Percentiles rank a stretch among this genome's conserved stretches.
Evolutionary conservation across 2,113 vertebrate genomes (phyloP).

Genomic region (Corvus hawaiiensis): DNA sequence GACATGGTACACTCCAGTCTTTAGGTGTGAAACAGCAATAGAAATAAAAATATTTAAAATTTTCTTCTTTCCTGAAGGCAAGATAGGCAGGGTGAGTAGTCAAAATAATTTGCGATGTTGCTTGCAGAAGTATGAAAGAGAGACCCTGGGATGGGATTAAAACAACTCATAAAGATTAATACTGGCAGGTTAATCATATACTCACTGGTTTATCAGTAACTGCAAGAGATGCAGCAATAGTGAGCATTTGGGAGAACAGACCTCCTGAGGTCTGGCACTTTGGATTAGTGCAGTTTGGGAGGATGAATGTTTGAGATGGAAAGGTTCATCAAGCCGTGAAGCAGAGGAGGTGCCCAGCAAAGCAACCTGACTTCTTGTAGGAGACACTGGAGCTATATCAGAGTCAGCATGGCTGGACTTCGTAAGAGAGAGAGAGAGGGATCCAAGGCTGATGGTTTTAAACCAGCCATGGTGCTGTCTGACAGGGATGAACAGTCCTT

Average conservation of each 20-base stretch:
- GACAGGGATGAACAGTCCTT: background rate
- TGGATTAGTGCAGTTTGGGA: background rate
- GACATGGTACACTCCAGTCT: background rate
- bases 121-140: background rate
- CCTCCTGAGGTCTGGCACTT: background rate
- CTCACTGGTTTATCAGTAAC: slow-evolving; percentile 5
- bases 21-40: background rate
- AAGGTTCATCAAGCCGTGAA: background rate
- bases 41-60: background rate
- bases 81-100: background rate
- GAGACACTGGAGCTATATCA: background rate
- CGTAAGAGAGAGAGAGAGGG: background rate
- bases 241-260: background rate
- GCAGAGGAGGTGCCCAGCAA: background rate
- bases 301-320: background rate
- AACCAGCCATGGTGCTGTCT: background rate
- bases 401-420: background rate
- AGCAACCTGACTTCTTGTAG: background rate
- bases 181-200: background rate
- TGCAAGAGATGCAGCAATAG: background rate
- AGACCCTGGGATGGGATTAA: background rate
- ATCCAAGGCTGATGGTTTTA: background rate
- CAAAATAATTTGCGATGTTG: background rate
- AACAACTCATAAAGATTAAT: background rate
- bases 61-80: background rate